Evolutionary conservation across 1,140 invertebrate species (phyloP), one percentile per base, ranked within the genome.

Genomic region (Trichonephila clavipes): DNA sequence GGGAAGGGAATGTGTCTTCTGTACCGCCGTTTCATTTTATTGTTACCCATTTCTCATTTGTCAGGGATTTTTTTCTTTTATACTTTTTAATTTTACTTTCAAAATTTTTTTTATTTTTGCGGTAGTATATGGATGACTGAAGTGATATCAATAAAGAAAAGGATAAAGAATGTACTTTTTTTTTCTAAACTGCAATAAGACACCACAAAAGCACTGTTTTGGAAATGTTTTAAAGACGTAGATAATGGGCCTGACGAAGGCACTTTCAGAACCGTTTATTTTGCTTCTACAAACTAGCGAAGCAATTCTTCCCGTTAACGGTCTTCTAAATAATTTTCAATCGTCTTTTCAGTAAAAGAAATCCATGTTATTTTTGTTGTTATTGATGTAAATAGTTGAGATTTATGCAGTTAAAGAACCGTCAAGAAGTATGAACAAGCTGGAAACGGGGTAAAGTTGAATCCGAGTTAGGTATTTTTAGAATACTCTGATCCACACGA

Each of bases 1-100:
- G 51, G 0, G 51, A 51, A 51, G 28, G 28, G 16, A 18, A 40
- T 34, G 16, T 34, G 16, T 34, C 24, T 58, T 83, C 21, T 59
- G 21, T n/a, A 28, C 82, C 8, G 44, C 16, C 82, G 82, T 83
- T 51, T 44, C 5, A 44, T 83, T 83, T 83, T 83, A 83, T 83
- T 83, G 44, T 24, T 58, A 44, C 21, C 51, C 82, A n/a, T 83
- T 83, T 83, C 51, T 51, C 21, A 51, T 83, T 58, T 51, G 40
- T 83, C 81, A 83, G 2, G 4, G 21, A 51, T 6, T 19, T 77
- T 24, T 81, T 16, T 66, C 28, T 28, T 28, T 28, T 28, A 28
- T 28, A 28, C 28, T 66, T 66, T 66, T n/a, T 7, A 24, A 66
- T 2, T 64, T 19, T 5, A 8, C 19, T 19, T 64, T 64, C 19